Conservation (phyloP, 2,888 invertebrate genomes). For the Incurvaria masculella region DNA sequence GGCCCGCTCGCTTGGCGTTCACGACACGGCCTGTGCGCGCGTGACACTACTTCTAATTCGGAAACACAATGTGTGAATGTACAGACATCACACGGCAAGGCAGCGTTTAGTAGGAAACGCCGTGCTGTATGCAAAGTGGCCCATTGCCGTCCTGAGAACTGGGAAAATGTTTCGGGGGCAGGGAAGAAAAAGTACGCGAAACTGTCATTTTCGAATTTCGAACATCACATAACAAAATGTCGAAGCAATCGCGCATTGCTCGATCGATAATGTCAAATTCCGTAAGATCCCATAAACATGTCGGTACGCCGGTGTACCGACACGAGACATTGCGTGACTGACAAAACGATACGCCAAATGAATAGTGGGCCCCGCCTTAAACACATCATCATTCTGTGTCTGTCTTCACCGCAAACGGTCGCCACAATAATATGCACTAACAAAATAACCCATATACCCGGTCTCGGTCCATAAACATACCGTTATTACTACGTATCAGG, state of each 20-base stretch:
- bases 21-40: conserved; percentile 42
- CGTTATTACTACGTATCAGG: no score
- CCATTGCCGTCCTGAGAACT: no score
- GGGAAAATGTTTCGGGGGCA: no score
- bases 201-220: no score
- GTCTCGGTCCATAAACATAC: no score
- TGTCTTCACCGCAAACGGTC: conserved; percentile 31
- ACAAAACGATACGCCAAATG: conserved; percentile 42
- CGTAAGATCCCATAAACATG: conserved; percentile 40
- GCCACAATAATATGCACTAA: conserved; percentile 23
- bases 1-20: conserved; percentile 46
- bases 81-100: background rate
- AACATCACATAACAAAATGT: no score
- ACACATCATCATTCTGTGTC: conserved; percentile 38
- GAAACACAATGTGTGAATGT: background rate
- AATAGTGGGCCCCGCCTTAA: conserved; percentile 35
- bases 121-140: background rate
- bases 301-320: conserved; percentile 21
- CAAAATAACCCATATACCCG: no score
- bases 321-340: conserved; percentile 56
- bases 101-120: background rate
- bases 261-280: conserved; percentile 28
- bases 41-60: conserved; percentile 27
- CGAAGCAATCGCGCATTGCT: background rate
- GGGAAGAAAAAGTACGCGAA: no score